phyloP scores from a whole-genome alignment of 2,797 vertebrate species.

The Diceros bicornis region DNA sequence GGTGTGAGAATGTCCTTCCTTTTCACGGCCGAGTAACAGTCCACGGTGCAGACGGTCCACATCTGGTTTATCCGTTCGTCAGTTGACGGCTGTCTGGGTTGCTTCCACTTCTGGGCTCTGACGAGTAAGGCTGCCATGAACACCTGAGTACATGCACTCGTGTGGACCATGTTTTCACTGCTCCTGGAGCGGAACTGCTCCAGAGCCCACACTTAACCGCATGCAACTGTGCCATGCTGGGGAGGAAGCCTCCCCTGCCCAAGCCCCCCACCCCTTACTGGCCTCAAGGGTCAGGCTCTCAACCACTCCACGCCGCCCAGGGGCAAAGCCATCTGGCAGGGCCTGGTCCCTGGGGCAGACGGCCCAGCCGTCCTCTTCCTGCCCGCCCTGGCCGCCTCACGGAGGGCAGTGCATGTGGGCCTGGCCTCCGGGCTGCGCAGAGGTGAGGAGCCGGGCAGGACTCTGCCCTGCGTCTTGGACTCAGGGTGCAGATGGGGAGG shows the following conservation, averaged over 20 bases:
- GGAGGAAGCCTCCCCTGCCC: background rate
- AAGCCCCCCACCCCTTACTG: background rate
- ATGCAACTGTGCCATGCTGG: fast-evolving
- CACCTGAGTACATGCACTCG: too few relatives aligned
- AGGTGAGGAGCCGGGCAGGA: background rate
- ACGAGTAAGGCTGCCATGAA: too few relatives aligned
- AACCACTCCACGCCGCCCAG: too few relatives aligned
- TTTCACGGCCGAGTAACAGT: too few relatives aligned
- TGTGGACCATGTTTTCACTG: too few relatives aligned
- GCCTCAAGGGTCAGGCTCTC: background rate
- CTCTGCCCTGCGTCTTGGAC: background rate
- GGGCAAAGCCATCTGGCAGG: background rate
- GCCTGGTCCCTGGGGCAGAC: background rate
- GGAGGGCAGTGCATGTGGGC: background rate
- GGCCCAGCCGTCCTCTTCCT: background rate
- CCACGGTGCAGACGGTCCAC: too few relatives aligned
- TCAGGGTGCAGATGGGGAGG: background rate
- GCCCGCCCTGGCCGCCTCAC: too few relatives aligned
- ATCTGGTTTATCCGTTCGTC: too few relatives aligned
- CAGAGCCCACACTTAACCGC: background rate
- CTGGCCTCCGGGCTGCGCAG: background rate
- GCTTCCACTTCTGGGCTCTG: too few relatives aligned
- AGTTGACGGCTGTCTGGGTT: too few relatives aligned
- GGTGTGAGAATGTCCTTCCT: too few relatives aligned
- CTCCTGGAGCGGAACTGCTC: too few relatives aligned